Base-by-base conservation (phyloP, 2,888 invertebrate species). In the Drosophila rubida region DNA sequence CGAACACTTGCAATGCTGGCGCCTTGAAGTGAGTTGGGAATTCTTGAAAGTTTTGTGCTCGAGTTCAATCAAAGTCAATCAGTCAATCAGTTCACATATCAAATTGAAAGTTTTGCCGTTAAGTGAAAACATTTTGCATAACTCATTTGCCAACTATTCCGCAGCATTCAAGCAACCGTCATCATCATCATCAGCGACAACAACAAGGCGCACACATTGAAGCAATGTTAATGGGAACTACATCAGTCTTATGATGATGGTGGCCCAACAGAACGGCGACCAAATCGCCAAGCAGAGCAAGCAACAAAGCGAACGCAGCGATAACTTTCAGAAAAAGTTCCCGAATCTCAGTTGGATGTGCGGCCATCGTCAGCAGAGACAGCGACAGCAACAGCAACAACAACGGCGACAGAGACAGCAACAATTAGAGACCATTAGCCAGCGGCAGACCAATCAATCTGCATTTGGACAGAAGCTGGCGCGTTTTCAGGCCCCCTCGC, bases 391-490 rank as follows among this genome's bases (percentile, higher is more conserved):
- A 4, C 32, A 32, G 4, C n/a, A 4, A 32, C 32, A 32, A 9
- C 27, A 27, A 9, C 51, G 46, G 4, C 64, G 54, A 49, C 62
- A 77, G 54, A 58, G 62, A 65, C 65, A 65, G 61, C 57, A 44
- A 66, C 64, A 72, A 59, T 63, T 59, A 51, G 54, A 59, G 41
- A 54, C 44, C 42, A 46, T 74, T 63, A 68, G 72, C 76, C 72
- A 46, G 41, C 64, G 74, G 69, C 74, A 67, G 57, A 49, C 67
- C 69, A 66, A 57, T 69, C 69, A 65, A 59, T 32, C 32, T 23
- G 66, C 61, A 69, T 51, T 69, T 50, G 59, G 41, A 30, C 57
- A 48, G 69, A 80, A 80, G 51, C 84, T 83, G 80, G 80, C 75
- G 66, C 53, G 59, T 13, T 61, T 67, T 27, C 55, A 51, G 25